Evolutionary conservation across 2,113 vertebrate species (phyloP).

Genomic region (Lophochroa leadbeateri): DNA sequence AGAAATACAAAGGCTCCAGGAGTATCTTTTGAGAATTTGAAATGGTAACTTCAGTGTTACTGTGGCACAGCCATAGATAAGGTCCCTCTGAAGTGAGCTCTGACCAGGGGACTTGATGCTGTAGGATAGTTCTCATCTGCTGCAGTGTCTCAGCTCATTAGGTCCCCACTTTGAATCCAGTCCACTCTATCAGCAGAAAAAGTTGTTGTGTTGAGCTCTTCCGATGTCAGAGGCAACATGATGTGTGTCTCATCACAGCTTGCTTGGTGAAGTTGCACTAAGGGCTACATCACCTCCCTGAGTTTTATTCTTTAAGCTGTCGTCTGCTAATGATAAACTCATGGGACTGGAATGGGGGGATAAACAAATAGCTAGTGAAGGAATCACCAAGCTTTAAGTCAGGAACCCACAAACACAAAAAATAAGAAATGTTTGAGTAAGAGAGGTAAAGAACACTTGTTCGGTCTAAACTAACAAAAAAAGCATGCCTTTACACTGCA

Average conservation of each 20-base stretch:
- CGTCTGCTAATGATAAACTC: conserved; percentile 1
- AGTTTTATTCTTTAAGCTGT: conserved; percentile 5
- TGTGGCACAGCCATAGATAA: not conserved
- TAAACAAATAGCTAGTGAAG: conserved; percentile 13
- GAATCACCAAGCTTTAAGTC: not conserved
- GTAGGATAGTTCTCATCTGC: not conserved
- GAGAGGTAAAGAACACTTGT: not conserved
- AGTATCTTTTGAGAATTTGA: not conserved
- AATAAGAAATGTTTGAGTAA: not conserved
- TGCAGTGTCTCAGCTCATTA: not conserved
- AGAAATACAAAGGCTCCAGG: not conserved
- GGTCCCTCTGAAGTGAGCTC: not conserved
- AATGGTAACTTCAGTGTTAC: not conserved
- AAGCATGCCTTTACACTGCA: not conserved
- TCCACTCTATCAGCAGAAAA: not conserved
- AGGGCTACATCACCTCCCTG: not conserved
- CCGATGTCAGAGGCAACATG: not conserved
- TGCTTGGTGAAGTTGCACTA: not conserved
- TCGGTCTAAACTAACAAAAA: not conserved
- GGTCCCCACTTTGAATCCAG: not conserved
- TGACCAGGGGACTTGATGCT: not conserved
- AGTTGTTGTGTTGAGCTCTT: not conserved
- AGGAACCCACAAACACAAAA: not conserved
- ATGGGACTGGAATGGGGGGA: not conserved
- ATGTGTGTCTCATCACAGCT: not conserved